Evolutionary conservation across 2,888 invertebrate species (phyloP).

Genomic region (Cerastis leucographa): DNA sequence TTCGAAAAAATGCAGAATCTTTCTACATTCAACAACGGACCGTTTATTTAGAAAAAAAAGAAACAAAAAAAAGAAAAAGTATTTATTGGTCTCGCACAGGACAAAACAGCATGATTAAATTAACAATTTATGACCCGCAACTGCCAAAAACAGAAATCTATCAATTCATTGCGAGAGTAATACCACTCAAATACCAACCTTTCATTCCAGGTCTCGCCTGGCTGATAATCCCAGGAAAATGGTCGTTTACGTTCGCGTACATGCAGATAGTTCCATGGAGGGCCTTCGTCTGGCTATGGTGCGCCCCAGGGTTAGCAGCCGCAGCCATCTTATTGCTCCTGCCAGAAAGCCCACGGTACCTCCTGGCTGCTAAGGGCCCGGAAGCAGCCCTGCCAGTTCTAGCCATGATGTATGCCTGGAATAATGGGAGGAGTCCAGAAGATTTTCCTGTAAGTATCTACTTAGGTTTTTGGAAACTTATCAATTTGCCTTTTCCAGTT

Average conservation of each 20-base stretch:
- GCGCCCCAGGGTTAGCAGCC: constrained; percentile 92
- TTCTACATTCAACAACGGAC: background rate
- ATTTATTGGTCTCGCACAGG: no score
- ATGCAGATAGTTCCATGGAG: constrained; percentile 94
- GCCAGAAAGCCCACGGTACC: constrained; percentile 95
- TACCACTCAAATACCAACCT: background rate
- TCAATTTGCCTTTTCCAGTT: no score
- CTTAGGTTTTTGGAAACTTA: no score
- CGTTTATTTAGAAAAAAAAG: background rate
- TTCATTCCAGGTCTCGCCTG: constrained; percentile 92
- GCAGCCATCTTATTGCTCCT: constrained; percentile 89
- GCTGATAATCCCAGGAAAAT: constrained; percentile 92
- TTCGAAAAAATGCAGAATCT: background rate
- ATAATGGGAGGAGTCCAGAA: constrained; percentile 71
- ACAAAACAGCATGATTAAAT: no score
- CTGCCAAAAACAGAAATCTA: background rate
- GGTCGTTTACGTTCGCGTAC: constrained; percentile 82
- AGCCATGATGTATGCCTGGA: constrained; percentile 90
- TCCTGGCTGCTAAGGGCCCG: constrained; percentile 91
- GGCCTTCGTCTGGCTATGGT: constrained; percentile 92
- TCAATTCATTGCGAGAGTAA: background rate
- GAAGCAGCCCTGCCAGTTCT: constrained; percentile 92
- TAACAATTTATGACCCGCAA: background rate
- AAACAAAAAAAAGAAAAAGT: no score
- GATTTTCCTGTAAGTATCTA: constrained; percentile 86